Evolutionary conservation across 2,888 invertebrate species (phyloP).

Genomic region (Odiellus spinosus): DNA sequence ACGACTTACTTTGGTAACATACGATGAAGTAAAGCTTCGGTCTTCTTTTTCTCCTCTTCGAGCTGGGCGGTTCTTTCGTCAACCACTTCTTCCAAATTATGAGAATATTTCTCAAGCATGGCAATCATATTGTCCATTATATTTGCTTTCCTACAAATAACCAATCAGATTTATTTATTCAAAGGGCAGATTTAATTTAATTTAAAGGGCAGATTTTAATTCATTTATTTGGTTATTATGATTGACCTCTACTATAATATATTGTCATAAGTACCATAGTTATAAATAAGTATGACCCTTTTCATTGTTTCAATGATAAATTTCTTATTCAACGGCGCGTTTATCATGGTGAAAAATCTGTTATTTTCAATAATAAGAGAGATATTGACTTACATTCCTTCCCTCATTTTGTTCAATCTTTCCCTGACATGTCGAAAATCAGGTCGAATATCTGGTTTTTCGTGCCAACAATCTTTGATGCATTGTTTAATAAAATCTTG

Average conservation of each 20-base stretch:
- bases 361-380: too few relatives aligned
- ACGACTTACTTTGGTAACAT: slow-evolving; percentile 15
- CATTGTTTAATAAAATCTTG: slow-evolving; percentile 64
- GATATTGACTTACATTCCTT: slow-evolving; percentile 25
- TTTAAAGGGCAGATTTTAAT: too few relatives aligned
- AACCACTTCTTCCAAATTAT: slow-evolving; percentile 85
- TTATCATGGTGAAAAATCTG: too few relatives aligned
- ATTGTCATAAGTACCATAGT: too few relatives aligned
- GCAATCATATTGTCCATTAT: slow-evolving; percentile 97
- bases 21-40: slow-evolving; percentile 14
- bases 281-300: too few relatives aligned
- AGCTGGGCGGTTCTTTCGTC: slow-evolving; percentile 55
- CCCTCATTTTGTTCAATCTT: slow-evolving; percentile 54
- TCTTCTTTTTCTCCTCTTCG: slow-evolving; percentile 16
- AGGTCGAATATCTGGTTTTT: slow-evolving; percentile 59
- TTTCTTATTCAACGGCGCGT: too few relatives aligned
- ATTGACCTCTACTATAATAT: too few relatives aligned
- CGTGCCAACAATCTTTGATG: slow-evolving; percentile 69
- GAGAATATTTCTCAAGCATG: slow-evolving; percentile 93
- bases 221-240: too few relatives aligned
- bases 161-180: too few relatives aligned
- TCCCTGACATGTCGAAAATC: slow-evolving; percentile 59
- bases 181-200: too few relatives aligned
- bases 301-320: too few relatives aligned
- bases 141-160: slow-evolving; percentile 56